Base-by-base conservation (phyloP, 2,797 vertebrate species). In the Petrocephalus sullivani region DNA sequence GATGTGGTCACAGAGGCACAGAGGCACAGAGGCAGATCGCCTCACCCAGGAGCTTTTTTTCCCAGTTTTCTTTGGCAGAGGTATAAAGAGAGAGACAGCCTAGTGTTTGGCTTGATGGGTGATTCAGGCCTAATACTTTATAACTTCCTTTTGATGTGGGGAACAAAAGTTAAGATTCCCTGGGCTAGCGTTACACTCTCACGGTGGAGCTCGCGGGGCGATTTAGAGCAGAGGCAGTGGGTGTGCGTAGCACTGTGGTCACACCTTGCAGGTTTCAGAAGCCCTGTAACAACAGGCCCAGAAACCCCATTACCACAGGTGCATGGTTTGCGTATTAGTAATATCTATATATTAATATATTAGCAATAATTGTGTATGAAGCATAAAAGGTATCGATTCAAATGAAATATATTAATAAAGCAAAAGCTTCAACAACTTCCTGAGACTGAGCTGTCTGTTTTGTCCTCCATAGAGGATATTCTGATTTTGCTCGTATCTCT, bases 31-130 rank as follows among this genome's bases (percentile, higher is more conserved):
- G 56, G 14, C 41, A n/a, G 84, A 87, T 89, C 37, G 10, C 87
- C 46, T 88, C 60, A 88, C 71, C 53, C 28, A 21, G 23, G 12
- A 51, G 60, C 1, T 41, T 89, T 58, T 53, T 75, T 60, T 0
- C 81, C 49, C 81, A 28, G 56, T 57, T 41, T 67, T 83, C 87
- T 86, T 89, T 86, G 88, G 46, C 56, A 85, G 84, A 23, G 67
- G 51, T 53, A 84, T 84, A 53, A 84, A 84, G 81, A 14, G 46
- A 21, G 41, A 57, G 64, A 81, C 37, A 14, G 14, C 49, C 16
- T 51, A 64, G 54, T 75, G 85, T 16, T 19, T 54, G 58, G 28
- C 16, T 10, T 33, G 57, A 60, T 58, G 37, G 84, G 56, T 41
- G 6, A 33, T 57, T 78, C 83, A 12, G 81, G 82, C 37, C 12